phyloP scores from a whole-genome alignment of 2,888 invertebrate genomes.

The Polymixis lichenea region DNA sequence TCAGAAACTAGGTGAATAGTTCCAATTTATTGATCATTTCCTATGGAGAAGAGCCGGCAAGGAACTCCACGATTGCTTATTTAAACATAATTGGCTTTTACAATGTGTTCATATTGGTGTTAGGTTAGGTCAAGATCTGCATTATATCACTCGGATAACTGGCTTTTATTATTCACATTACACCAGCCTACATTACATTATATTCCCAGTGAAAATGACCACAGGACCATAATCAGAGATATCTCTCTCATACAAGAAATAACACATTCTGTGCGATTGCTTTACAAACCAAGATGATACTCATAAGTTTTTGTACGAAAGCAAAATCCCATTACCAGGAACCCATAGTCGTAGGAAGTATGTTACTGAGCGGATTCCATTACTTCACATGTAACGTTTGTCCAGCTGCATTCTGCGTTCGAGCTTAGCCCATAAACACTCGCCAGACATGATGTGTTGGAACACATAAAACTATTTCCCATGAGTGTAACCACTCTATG shows the following conservation, averaged over 20 bases:
- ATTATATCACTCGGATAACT: not conserved
- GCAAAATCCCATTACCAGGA: constrained; percentile 42
- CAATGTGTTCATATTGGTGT: not conserved
- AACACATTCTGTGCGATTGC: constrained; percentile 18
- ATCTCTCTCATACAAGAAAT: not conserved
- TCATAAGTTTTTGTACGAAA: constrained; percentile 37
- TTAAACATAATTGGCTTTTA: not conserved
- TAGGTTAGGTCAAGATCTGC: not conserved
- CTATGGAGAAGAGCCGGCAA: not conserved
- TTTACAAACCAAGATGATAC: constrained; percentile 26
- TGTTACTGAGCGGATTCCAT: constrained; percentile 37
- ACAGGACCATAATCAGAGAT: constrained; percentile 1
- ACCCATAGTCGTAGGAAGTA: constrained; percentile 30
- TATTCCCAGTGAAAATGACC: not conserved
- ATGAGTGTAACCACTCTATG: constrained; percentile 58
- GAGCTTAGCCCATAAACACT: constrained; percentile 62
- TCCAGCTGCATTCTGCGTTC: constrained; percentile 64
- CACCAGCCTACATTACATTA: not conserved
- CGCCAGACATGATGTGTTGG: constrained; percentile 70
- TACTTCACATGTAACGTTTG: constrained; percentile 60
- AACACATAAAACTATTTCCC: constrained; percentile 74
- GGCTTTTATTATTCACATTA: not conserved
- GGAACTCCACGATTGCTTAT: not conserved
- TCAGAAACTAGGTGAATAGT: not conserved
- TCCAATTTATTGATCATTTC: not conserved